phyloP scores from a whole-genome alignment of 2,797 vertebrate genomes.

The Spinus olivaceus region DNA sequence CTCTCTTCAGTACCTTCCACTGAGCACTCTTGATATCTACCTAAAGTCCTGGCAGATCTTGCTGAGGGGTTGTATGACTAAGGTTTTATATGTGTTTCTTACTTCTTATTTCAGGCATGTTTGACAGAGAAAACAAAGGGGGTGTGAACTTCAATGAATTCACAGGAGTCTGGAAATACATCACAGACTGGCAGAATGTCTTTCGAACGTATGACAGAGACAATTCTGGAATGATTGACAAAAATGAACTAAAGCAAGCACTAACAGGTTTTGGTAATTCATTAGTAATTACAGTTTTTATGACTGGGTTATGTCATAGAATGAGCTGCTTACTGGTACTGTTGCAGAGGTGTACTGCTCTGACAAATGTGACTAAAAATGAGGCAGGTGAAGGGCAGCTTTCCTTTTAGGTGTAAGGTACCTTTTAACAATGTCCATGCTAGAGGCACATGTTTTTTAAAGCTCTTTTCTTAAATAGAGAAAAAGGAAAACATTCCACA shows the following conservation, averaged over 20 bases:
- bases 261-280: conserved; percentile 96
- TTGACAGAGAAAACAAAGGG: conserved; percentile 96
- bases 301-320: neutral
- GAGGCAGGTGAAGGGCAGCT: neutral
- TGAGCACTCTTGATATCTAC: neutral
- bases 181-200: conserved; percentile 99
- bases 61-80: neutral
- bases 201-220: conserved; percentile 96
- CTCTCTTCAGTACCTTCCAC: neutral
- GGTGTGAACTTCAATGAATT: conserved; percentile 98
- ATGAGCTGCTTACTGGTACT: neutral
- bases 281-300: conserved; percentile 51
- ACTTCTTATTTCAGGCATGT: conserved; percentile 86
- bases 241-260: conserved; percentile 95
- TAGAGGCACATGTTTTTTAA: neutral
- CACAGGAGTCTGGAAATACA: conserved; percentile 97
- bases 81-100: neutral
- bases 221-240: conserved; percentile 98
- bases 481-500: neutral
- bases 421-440: neutral
- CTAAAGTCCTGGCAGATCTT: neutral
- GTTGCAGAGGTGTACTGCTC: neutral
- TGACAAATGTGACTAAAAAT: neutral
- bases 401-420: neutral
- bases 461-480: neutral